Evolutionary conservation across 2,113 vertebrate species (phyloP).

Genomic region (Dromiciops gliroides): DNA sequence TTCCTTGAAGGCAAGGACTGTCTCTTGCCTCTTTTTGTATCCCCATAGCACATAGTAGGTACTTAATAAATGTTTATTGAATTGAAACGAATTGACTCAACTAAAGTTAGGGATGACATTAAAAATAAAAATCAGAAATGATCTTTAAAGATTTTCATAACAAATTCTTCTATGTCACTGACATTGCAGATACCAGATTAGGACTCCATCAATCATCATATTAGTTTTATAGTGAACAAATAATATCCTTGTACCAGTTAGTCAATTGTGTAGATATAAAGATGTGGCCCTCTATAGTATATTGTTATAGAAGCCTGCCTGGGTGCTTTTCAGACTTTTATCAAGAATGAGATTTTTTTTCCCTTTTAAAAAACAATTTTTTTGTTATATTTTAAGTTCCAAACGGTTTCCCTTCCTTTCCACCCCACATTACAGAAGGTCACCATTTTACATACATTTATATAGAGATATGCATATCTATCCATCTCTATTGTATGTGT

Average conservation of each 20-base stretch:
- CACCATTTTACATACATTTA: too few species aligned
- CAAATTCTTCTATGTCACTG: background rate
- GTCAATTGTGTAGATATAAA: background rate
- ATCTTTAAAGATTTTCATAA: background rate
- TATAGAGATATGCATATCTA: background rate
- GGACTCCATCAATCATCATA: background rate
- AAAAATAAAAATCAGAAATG: background rate
- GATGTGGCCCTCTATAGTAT: background rate
- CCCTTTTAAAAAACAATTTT: background rate
- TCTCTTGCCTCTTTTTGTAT: conserved; percentile 1
- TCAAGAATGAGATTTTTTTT: background rate
- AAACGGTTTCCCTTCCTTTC: background rate
- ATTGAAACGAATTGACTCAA: background rate
- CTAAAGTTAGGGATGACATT: background rate
- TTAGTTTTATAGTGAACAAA: background rate
- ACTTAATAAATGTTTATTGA: background rate
- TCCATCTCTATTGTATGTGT: too few species aligned
- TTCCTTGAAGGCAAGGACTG: background rate
- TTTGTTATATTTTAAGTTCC: background rate
- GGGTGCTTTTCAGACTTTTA: background rate
- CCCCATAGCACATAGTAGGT: background rate
- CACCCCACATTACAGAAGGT: background rate
- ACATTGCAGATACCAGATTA: background rate
- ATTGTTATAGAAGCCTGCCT: background rate
- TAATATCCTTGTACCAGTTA: background rate